phyloP scores from a whole-genome alignment of 2,888 invertebrate species.

The Campoletis raptor region DNA sequence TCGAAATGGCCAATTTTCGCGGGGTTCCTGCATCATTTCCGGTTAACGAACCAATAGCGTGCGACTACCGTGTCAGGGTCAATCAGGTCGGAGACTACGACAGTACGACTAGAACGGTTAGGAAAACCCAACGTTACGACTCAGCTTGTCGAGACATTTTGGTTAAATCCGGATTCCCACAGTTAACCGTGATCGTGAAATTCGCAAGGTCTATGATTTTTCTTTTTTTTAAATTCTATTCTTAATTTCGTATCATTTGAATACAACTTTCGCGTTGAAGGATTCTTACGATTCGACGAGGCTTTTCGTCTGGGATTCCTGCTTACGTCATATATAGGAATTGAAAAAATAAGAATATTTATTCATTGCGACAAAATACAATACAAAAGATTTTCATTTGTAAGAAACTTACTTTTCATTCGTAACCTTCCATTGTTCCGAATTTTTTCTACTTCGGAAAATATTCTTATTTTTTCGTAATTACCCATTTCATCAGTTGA shows the following conservation, averaged over 20 bases:
- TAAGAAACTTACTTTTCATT: neutral
- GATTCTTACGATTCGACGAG: neutral
- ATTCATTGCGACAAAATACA: neutral
- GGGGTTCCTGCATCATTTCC: slow-evolving; percentile 62
- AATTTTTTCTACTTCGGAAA: neutral
- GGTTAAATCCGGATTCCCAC: slow-evolving; percentile 35
- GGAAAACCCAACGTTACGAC: neutral
- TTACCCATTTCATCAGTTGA: neutral
- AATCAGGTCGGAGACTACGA: slow-evolving; percentile 18
- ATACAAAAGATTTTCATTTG: neutral
- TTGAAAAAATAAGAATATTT: neutral
- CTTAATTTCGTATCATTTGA: neutral
- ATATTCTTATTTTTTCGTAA: neutral
- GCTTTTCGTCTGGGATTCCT: neutral
- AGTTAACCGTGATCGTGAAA: slow-evolving; percentile 63
- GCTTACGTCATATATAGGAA: slow-evolving; percentile 15
- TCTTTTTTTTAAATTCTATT: neutral
- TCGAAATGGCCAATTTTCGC: slow-evolving; percentile 32
- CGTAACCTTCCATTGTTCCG: neutral
- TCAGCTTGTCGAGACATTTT: neutral
- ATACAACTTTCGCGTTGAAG: neutral
- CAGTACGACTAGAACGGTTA: neutral
- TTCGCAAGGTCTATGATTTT: slow-evolving; percentile 11
- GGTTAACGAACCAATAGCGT: slow-evolving; percentile 51
- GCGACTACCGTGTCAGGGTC: slow-evolving; percentile 65